These are phyloP conservation scores for Chironomus tentans DNA, from an alignment of 2,888 invertebrate genomes.

Conservation along the genomic window DNA sequence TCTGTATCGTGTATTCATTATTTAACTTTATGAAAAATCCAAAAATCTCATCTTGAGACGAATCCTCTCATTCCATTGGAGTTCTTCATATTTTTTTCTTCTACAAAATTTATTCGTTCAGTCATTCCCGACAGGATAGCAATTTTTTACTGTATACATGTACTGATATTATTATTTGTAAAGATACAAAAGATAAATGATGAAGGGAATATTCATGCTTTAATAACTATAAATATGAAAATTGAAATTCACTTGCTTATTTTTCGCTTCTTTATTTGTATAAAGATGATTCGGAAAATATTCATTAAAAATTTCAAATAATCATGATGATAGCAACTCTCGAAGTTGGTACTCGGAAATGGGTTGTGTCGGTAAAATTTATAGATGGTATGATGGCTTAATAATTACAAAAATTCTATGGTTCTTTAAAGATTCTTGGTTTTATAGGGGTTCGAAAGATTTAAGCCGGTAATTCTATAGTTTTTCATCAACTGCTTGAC, in stretches of 20 bases:
- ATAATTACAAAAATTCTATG: no score
- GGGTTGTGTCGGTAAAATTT: no score
- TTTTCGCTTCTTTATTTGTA: background rate
- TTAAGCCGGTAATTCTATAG: no score
- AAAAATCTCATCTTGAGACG: constrained; percentile 24
- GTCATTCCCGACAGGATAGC: constrained; percentile 11
- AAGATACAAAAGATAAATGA: no score
- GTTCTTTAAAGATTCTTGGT: no score
- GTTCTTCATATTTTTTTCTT: background rate
- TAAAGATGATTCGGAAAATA: background rate
- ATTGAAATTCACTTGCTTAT: background rate
- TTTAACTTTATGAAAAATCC: constrained; percentile 2
- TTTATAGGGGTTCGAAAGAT: no score
- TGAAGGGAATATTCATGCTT: background rate
- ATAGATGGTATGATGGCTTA: no score
- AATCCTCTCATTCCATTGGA: background rate
- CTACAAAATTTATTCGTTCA: background rate
- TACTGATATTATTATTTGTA: background rate
- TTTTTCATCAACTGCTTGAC: no score
- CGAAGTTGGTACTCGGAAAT: no score
- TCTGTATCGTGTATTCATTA: background rate
- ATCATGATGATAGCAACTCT: no score
- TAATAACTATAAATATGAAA: background rate
- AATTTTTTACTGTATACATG: constrained; percentile 4
- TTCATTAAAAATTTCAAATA: no score